A percentile compares a stretch with the other conserved stretches of the same genome.
Evolutionary conservation across 2,888 invertebrate genomes (phyloP).

Genomic region (Pherbina coryleti): DNA sequence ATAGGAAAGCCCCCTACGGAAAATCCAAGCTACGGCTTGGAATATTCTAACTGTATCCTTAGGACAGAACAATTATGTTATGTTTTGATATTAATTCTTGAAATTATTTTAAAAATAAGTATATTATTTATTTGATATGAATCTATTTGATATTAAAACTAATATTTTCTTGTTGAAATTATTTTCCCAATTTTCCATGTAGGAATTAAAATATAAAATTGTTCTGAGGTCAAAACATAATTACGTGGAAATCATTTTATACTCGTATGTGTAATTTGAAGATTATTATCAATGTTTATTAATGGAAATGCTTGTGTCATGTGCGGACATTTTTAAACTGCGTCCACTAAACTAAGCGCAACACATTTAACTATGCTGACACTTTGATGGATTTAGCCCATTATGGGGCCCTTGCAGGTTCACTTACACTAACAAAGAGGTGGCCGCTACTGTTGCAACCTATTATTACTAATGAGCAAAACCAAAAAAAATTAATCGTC

Average conservation of each 20-base stretch:
- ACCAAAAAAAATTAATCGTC: no score
- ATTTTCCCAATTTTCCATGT: no score
- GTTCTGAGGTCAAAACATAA: neutral
- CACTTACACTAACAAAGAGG: neutral
- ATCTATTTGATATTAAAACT: no score
- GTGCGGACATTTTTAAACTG: conserved; percentile 5
- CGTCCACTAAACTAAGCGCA: neutral
- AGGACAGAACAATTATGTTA: no score
- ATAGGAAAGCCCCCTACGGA: no score
- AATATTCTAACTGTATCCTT: no score
- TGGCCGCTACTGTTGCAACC: neutral
- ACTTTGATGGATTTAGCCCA: conserved; percentile 21
- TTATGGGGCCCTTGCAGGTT: neutral
- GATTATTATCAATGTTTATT: conserved; percentile 18
- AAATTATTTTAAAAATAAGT: no score
- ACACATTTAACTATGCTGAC: conserved; percentile 16
- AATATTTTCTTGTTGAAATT: no score
- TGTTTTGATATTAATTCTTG: no score
- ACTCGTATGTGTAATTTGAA: neutral
- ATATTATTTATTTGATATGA: no score
- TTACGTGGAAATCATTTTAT: conserved; percentile 18
- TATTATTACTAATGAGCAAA: neutral
- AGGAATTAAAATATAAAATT: no score
- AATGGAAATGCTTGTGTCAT: conserved; percentile 8
- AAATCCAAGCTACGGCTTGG: no score